Base-by-base conservation (phyloP, 2,888 invertebrate genomes). In the Brachyptera risi region DNA sequence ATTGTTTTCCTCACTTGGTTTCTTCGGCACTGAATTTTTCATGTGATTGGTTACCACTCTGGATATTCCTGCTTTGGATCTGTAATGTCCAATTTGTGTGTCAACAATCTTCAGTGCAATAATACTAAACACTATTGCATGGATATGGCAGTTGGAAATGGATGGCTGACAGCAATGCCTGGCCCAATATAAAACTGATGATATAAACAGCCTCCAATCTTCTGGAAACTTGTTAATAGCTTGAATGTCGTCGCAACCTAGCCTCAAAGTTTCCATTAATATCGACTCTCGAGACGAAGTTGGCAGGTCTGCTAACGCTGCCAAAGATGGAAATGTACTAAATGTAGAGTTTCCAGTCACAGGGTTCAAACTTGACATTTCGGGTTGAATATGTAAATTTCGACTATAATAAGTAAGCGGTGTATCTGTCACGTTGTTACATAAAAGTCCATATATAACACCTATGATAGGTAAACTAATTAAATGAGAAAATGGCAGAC, bases 401-500 rank as follows among this genome's bases (percentile, higher is more conserved):
- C 77, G 69, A 17, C 69, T 68, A 42, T 75, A 65, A 63, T 71
- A 76, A 15, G 65, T 65, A 58, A 76, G 69, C 37, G 42, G 23
- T 51, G 66, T 68, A 5, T 47, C 54, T 51, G 60, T 62, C 35
- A 62, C 61, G 35, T 65, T 51, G 13, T 68, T 71, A 58, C 74
- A 67, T 2, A 81, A 60, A 17, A 82, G 63, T 1, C 74, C 72
- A 65, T 79, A 85, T 56, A 85, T 81, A 62, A 82, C 81, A 67
- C 78, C 75, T 38, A 90, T 68, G 64, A 91, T 82, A 13, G 83
- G 80, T 64, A 87, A 70, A 27, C 82, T 79, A 59, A 83, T 79
- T 5, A 79, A 69, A 67, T 83, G 83, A 5, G 85, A 80, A 64
- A 87, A 82, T 3, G 79, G 76, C 49, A 80, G 79, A 2, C 73